These are phyloP conservation scores for Pseudopipra pipra DNA, from an alignment of 2,113 vertebrate genomes.

Conservation along the genomic window DNA sequence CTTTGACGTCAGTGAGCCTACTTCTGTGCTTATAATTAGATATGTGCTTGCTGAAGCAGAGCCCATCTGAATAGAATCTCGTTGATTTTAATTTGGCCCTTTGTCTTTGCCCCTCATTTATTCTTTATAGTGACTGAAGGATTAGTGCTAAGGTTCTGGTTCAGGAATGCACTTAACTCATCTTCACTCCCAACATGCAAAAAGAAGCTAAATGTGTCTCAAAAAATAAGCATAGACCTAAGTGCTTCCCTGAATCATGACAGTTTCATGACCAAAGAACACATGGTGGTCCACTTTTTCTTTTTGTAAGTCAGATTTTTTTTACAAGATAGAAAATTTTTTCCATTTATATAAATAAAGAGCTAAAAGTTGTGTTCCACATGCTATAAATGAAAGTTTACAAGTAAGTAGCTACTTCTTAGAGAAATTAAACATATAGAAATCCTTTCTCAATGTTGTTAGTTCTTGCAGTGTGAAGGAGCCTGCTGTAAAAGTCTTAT, in stretches of 20 bases:
- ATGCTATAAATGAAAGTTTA: background rate
- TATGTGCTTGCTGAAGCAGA: conserved; percentile 60
- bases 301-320: background rate
- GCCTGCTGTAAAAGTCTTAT: background rate
- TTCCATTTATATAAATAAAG: background rate
- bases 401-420: background rate
- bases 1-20: conserved; percentile 58
- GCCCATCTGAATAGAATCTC: conserved; percentile 54
- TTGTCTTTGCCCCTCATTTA: conserved; percentile 65
- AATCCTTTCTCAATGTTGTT: background rate
- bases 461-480: background rate
- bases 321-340: background rate
- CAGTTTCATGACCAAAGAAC: background rate
- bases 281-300: background rate
- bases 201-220: background rate
- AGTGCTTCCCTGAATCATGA: background rate
- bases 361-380: background rate
- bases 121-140: conserved; percentile 28
- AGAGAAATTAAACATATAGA: background rate
- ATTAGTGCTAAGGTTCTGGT: conserved; percentile 39
- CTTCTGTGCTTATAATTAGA: conserved; percentile 63
- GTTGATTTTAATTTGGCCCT: conserved; percentile 64
- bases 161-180: conserved; percentile 50
- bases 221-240: background rate
- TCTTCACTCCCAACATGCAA: background rate